Conservation (phyloP, 1,140 invertebrate genomes). For the Aleiodes sp. region DNA sequence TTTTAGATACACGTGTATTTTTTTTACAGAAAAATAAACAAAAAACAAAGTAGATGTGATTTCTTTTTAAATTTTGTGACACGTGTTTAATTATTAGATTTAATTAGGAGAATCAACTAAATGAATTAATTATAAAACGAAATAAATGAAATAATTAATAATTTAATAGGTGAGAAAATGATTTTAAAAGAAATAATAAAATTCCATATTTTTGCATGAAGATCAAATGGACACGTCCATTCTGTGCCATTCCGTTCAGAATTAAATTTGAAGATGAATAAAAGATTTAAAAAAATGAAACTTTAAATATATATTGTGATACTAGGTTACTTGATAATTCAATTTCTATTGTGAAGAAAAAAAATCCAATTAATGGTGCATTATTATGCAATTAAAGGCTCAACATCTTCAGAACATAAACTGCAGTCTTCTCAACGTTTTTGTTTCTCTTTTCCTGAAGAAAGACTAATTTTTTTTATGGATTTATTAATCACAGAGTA, state of each 20-base stretch:
- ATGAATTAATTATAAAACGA: not conserved
- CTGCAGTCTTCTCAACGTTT: not conserved
- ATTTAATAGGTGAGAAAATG: constrained; percentile 37
- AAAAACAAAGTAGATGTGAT: not conserved
- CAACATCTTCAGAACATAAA: not conserved
- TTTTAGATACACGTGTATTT: not conserved
- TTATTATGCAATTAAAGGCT: not conserved
- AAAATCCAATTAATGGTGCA: not conserved
- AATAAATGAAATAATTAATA: constrained; percentile 18
- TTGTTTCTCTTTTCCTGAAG: not conserved
- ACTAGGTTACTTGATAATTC: constrained; percentile 60
- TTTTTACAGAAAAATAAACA: not conserved
- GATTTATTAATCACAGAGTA: constrained; percentile 44
- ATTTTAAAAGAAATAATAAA: constrained; percentile 28
- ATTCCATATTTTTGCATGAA: constrained; percentile 32
- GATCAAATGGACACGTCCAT: constrained; percentile 30
- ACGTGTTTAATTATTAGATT: constrained; percentile 23
- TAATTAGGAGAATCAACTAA: constrained; percentile 14
- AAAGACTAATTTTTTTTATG: constrained; percentile 28
- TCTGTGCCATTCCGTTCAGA: constrained; percentile 63
- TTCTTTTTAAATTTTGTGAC: constrained; percentile 12
- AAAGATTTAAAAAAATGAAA: not conserved
- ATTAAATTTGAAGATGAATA: constrained; percentile 52
- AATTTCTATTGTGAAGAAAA: constrained; percentile 34
- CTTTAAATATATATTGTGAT: constrained; percentile 61